Percentiles rank a stretch among this genome's conserved stretches.
Conservation (phyloP, 2,113 vertebrate genomes). For the Corythaeola cristata region DNA sequence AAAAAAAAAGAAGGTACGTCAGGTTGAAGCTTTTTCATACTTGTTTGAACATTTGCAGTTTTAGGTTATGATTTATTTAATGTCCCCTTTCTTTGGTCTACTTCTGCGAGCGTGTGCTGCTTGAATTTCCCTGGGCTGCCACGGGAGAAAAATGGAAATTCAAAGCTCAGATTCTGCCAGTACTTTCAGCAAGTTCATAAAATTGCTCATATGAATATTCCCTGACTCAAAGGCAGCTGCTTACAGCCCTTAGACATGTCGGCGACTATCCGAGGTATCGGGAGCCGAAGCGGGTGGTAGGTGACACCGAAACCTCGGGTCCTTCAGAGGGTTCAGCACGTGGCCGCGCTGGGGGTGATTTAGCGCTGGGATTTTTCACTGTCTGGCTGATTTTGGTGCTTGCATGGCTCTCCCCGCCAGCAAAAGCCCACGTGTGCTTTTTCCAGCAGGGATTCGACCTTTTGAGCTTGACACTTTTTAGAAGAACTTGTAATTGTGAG, state of each 20-base stretch:
- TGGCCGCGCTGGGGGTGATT: fast-evolving
- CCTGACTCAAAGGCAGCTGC: background rate
- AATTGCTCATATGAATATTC: background rate
- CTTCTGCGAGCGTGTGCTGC: background rate
- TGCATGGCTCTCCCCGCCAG: background rate
- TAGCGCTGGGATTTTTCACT: background rate
- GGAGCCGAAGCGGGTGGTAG: background rate
- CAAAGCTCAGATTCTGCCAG: slow-evolving; percentile 9
- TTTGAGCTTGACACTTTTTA: background rate
- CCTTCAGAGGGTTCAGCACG: background rate
- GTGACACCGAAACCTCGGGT: background rate
- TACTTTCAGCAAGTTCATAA: slow-evolving; percentile 20
- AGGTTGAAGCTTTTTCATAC: background rate
- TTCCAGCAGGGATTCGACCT: background rate
- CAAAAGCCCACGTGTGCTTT: fast-evolving
- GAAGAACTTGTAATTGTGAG: background rate
- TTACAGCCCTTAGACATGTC: background rate
- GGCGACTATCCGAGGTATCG: fast-evolving
- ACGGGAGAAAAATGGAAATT: slow-evolving; percentile 18
- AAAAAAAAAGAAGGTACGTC: background rate
- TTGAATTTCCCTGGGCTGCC: background rate
- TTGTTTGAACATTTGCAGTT: background rate
- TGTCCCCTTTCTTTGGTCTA: background rate
- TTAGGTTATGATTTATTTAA: slow-evolving; percentile 22
- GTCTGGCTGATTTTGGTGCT: background rate